Conservation (phyloP, 2,113 vertebrate species). For the Egretta garzetta region DNA sequence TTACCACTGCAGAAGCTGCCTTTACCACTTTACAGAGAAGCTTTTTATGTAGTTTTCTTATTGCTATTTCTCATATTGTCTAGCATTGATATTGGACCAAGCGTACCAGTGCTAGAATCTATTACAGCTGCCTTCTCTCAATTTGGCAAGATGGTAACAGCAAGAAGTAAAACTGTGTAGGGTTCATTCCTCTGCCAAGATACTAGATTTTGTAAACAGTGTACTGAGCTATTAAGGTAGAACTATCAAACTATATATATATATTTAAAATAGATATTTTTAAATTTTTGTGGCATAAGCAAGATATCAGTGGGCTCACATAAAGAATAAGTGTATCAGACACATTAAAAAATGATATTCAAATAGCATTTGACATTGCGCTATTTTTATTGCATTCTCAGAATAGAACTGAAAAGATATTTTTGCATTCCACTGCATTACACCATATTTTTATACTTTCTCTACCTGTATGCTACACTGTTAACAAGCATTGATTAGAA, state of each 20-base stretch:
- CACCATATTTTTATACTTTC: neutral
- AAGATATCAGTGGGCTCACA: neutral
- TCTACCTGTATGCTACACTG: neutral
- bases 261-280: neutral
- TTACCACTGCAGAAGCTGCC: neutral
- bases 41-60: neutral
- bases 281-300: neutral
- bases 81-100: neutral
- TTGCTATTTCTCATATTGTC: neutral
- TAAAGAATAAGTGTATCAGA: slow-evolving; percentile 23
- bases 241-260: neutral
- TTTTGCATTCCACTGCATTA: neutral
- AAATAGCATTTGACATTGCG: slow-evolving; percentile 49
- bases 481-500: neutral
- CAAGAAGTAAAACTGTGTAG: neutral
- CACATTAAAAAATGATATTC: slow-evolving; percentile 17
- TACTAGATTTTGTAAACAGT: neutral
- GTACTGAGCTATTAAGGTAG: neutral
- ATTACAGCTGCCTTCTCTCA: neutral
- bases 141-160: neutral
- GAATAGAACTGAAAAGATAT: slow-evolving; percentile 6
- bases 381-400: slow-evolving; percentile 43
- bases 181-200: neutral
- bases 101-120: neutral
- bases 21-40: neutral